Percentiles rank a stretch among this genome's conserved stretches.
Evolutionary conservation across 2,113 vertebrate genomes (phyloP).

Genomic region (Opisthocomus hoazin): DNA sequence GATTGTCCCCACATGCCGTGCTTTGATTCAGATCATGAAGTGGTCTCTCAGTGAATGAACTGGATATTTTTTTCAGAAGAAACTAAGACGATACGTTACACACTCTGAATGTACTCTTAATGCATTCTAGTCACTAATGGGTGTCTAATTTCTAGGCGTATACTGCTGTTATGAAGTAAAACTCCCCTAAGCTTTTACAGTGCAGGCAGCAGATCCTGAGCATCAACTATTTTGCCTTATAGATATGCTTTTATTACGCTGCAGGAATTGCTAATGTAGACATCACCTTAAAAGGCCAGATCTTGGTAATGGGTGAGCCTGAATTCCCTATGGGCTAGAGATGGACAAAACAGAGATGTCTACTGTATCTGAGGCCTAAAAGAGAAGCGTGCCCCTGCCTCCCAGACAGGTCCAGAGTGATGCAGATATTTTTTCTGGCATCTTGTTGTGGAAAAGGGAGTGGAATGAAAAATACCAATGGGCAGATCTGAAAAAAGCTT

Average conservation of each 20-base stretch:
- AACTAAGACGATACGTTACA: neutral
- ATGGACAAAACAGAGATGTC: neutral
- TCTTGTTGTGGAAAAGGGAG: neutral
- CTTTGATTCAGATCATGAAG: neutral
- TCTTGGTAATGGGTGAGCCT: neutral
- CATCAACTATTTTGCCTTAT: neutral
- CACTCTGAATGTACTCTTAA: neutral
- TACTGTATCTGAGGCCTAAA: neutral
- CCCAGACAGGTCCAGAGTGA: neutral
- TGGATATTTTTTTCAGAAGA: neutral
- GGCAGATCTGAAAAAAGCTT: neutral
- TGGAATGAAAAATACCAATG: neutral
- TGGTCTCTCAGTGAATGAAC: neutral
- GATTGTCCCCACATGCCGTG: neutral
- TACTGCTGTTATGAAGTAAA: neutral
- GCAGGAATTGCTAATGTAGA: neutral
- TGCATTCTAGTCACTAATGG: neutral
- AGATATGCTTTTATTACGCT: neutral
- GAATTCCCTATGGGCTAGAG: neutral
- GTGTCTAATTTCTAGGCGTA: neutral
- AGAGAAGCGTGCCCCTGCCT: neutral
- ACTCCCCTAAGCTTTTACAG: neutral
- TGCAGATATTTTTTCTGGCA: neutral
- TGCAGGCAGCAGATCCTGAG: neutral
- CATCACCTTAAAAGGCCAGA: neutral